Base-by-base conservation (phyloP, 2,113 vertebrate species). In the Chinchilla lanigera region DNA sequence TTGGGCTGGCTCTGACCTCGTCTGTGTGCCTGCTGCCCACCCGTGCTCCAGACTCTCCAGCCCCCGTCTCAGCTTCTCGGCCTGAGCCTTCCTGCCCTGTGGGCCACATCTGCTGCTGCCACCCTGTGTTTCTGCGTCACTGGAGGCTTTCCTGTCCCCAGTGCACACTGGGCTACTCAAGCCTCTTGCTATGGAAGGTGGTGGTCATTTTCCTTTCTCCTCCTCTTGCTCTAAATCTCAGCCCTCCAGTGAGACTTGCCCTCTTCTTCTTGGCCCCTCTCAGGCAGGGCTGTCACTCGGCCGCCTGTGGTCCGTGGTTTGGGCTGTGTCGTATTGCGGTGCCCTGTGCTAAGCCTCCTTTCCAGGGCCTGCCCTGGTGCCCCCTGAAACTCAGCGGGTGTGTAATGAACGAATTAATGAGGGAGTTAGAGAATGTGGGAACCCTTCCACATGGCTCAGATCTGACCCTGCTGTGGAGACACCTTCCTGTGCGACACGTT, bases 371-470 rank as follows among this genome's bases (percentile, higher is more conserved):
- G 73, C 52, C 50, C 38, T 47, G 24, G 19, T 44, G 14, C 47
- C 41, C 60, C 78, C 0, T 56, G 50, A 95, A 93, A 82, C 54
- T 82, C 44, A 61, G 63, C 44, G 33, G 58, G 81, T 82, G 20
- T 75, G 92, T 50, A 92, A 85, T 61, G n/a, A 93, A 71, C 20
- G 17, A 91, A 47, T 60, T 14, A n/a, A 60, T 44, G 65, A 93
- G 56, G 28, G 22, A 73, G 26, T 44, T 38, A 92, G 83, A 54
- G 38, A 63, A 44, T 56, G 33, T 81, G 38, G 47, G 22, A 56
- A 63, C 17, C 41, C 5, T 65, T 90, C 28, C 30, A 61, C 5
- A 1, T 77, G 33, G 56, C 80, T 87, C 24, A 67, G 58, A 12
- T 84, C 50, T 92, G 85, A 94, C 38, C 30, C n/a, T 87, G 47